phyloP scores from a whole-genome alignment of 2,113 vertebrate species.

The Cephalopterus ornatus region DNA sequence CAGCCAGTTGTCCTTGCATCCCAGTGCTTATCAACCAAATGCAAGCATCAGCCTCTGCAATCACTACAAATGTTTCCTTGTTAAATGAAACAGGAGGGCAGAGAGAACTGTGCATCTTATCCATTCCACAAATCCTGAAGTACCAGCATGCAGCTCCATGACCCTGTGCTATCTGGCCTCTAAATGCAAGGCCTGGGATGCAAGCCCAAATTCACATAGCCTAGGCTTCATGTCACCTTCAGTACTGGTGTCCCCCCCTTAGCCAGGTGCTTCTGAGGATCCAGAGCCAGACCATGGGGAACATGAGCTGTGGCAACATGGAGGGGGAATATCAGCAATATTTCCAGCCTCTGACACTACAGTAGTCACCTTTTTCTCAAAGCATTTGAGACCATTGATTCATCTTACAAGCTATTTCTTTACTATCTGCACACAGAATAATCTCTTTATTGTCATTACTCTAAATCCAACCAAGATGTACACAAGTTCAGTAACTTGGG shows the following conservation, averaged over 20 bases:
- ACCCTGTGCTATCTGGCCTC: background rate
- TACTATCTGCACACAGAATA: background rate
- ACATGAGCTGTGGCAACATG: background rate
- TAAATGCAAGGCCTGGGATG: background rate
- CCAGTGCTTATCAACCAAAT: background rate
- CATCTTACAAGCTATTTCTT: background rate
- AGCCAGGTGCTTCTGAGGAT: background rate
- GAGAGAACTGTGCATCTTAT: background rate
- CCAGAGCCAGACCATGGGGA: background rate
- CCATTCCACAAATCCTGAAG: background rate
- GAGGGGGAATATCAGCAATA: background rate
- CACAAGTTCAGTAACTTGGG: background rate
- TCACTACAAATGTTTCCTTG: background rate
- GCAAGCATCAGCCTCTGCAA: background rate
- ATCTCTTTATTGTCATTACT: background rate
- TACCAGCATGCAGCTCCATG: accelerated
- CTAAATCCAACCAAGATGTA: background rate
- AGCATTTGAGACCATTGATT: background rate
- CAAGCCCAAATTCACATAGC: background rate
- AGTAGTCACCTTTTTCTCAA: background rate
- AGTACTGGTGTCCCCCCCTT: background rate
- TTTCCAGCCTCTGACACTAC: background rate
- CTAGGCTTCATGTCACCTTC: background rate
- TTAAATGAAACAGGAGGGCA: background rate
- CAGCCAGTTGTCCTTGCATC: background rate